A percentile compares a stretch with the other conserved stretches of the same genome.
These are phyloP conservation scores for Drosophila saltans DNA, from an alignment of 1,140 invertebrate genomes.

Conservation along the genomic window DNA sequence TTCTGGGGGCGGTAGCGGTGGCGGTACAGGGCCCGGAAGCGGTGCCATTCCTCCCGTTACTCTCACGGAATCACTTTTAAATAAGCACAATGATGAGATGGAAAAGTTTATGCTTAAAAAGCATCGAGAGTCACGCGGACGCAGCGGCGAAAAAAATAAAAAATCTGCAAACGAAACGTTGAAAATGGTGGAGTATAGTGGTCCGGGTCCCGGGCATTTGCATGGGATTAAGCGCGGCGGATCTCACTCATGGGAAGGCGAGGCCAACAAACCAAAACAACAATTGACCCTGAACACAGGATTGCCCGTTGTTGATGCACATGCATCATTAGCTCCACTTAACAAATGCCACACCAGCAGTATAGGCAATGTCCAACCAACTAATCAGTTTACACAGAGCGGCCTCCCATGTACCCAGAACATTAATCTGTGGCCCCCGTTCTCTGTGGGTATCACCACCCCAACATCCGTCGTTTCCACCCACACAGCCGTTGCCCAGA, in stretches of 20 bases:
- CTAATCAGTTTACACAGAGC: slow-evolving; percentile 10
- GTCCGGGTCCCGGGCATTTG: slow-evolving; percentile 71
- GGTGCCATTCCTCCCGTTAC: slow-evolving; percentile 69
- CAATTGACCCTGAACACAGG: slow-evolving; percentile 70
- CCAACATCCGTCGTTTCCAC: slow-evolving; percentile 78
- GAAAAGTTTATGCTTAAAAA: slow-evolving; percentile 90
- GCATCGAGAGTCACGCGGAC: slow-evolving; percentile 86
- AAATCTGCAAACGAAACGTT: slow-evolving; percentile 69
- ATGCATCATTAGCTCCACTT: not conserved
- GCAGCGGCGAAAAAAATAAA: slow-evolving; percentile 83
- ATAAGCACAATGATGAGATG: slow-evolving; percentile 90
- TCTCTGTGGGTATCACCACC: slow-evolving; percentile 85
- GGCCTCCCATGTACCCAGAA: slow-evolving; percentile 51
- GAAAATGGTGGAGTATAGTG: slow-evolving; percentile 69
- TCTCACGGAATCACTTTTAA: slow-evolving; percentile 87
- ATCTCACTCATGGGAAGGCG: slow-evolving; percentile 85
- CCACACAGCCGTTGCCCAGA: slow-evolving; percentile 73
- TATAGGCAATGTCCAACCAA: not conserved
- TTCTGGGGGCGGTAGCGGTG: slow-evolving; percentile 73
- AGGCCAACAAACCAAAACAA: slow-evolving; percentile 85
- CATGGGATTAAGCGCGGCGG: slow-evolving; percentile 86
- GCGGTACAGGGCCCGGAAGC: rapidly evolving
- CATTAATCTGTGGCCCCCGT: slow-evolving; percentile 86
- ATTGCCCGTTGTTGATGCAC: not conserved
- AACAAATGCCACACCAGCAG: not conserved